phyloP scores from a whole-genome alignment of 1,140 invertebrate genomes.

The Gonioctena quinquepunctata region DNA sequence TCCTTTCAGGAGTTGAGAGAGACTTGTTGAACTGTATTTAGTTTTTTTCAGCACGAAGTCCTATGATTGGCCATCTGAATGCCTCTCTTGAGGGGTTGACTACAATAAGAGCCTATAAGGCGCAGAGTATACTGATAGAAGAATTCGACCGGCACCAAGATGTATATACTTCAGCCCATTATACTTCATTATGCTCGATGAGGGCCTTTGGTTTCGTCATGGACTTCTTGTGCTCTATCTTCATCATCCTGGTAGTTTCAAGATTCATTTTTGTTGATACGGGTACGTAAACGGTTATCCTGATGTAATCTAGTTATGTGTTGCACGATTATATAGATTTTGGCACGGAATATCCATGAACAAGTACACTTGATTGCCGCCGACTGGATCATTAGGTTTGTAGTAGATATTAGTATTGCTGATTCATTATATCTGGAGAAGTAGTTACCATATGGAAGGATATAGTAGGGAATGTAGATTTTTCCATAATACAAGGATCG shows the following conservation, averaged over 20 bases:
- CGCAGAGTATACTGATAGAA: conserved; percentile 62
- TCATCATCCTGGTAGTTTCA: conserved; percentile 20
- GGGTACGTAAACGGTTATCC: not conserved
- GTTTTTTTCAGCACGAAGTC: conserved; percentile 60
- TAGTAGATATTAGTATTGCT: too few species aligned
- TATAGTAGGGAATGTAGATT: too few species aligned
- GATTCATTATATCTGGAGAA: too few species aligned
- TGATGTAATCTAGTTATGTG: too few species aligned
- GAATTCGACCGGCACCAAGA: conserved; percentile 67
- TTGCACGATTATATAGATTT: too few species aligned
- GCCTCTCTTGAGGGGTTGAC: conserved; percentile 68
- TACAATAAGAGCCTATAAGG: conserved; percentile 68
- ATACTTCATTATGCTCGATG: conserved; percentile 66
- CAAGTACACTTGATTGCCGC: not conserved
- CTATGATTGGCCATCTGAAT: conserved; percentile 71
- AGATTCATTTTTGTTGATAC: conserved; percentile 15
- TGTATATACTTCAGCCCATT: conserved; percentile 67
- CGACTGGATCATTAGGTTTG: too few species aligned
- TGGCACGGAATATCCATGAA: not conserved
- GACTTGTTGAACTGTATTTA: too few species aligned
- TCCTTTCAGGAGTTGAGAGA: too few species aligned
- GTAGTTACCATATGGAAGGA: too few species aligned
- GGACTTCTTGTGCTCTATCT: conserved; percentile 72
- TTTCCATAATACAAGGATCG: too few species aligned
- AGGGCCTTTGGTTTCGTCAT: conserved; percentile 76